These are phyloP conservation scores for Trisateles emortualis DNA, from an alignment of 2,888 invertebrate genomes.

Conservation along the genomic window DNA sequence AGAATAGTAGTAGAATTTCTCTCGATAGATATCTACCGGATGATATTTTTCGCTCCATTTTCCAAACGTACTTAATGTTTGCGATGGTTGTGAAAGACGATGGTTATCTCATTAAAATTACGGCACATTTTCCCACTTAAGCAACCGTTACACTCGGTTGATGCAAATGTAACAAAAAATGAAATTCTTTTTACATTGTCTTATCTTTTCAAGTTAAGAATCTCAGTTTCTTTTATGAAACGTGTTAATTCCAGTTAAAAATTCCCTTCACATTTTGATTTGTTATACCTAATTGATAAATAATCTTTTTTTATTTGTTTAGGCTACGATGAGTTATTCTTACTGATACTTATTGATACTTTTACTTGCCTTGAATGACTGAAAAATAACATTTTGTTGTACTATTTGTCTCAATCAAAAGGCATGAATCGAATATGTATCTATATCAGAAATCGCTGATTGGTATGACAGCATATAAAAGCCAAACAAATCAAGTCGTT, in stretches of 20 bases:
- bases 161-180: constrained; percentile 46
- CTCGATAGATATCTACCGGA: not conserved
- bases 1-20: too few relatives aligned
- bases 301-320: too few relatives aligned
- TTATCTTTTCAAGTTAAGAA: constrained; percentile 17
- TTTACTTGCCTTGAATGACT: too few relatives aligned
- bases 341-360: too few relatives aligned
- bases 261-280: too few relatives aligned
- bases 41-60: constrained; percentile 30
- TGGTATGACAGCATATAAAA: constrained; percentile 6
- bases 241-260: not conserved
- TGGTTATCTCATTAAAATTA: constrained; percentile 60
- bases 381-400: too few relatives aligned
- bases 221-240: not conserved
- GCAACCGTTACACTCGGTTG: constrained; percentile 55
- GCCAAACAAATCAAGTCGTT: constrained; percentile 9
- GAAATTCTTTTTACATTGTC: constrained; percentile 24
- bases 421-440: too few relatives aligned
- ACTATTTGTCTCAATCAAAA: too few relatives aligned
- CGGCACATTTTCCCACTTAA: constrained; percentile 60
- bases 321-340: too few relatives aligned
- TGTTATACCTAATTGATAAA: too few relatives aligned
- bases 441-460: not conserved
- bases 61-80: constrained; percentile 45
- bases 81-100: constrained; percentile 59